Evolutionary conservation across 2,797 vertebrate species (phyloP), one percentile per base, ranked within the genome.

Genomic region (Selene dorsalis): DNA sequence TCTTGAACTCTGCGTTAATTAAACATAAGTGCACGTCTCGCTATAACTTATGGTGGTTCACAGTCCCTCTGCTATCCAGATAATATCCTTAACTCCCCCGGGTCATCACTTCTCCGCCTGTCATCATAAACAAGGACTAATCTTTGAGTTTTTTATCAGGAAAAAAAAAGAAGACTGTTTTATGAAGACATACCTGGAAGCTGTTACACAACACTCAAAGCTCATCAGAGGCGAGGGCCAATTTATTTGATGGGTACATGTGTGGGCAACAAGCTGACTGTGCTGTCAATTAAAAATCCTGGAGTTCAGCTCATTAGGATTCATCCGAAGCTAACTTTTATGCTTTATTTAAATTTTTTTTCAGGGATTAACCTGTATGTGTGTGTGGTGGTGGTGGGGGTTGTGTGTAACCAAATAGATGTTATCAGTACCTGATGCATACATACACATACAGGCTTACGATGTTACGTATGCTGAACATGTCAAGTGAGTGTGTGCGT

Each of bases 1-100:
- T 90, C 89, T 91, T 91, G 88, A 92, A 92, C 90, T 84, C 70
- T 0, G 62, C 85, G 79, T 90, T 94, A 93, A 94, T 94, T 93
- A 94, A 92, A 91, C 90, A 90, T 91, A 86, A 93, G 87, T 84
- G 88, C 84, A 73, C 73, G 79, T 90, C 80, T 92, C 79, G n/a
- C 71, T 75, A 50, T 83, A 83, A 80, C 80, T 88, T 75, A 82
- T 66, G 82, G 76, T 5, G 70, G 79, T 65, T 81, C 72, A 17
- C 43, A 52, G 57, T 76, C 71, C 61, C 73, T 79, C 68, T 66
- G 69, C 73, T 24, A 61, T 71, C 77, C 79, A 76, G 77, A 86
- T 86, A 81, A 88, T 85, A 88, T 79, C 70, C 80, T 70, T 12
- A 62, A 77, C 77, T 87, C 84, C 77, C 80, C 64, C 28, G 75